These are phyloP conservation scores for Sparus aurata DNA, from an alignment of 2,797 vertebrate genomes.

Conservation along the genomic window DNA sequence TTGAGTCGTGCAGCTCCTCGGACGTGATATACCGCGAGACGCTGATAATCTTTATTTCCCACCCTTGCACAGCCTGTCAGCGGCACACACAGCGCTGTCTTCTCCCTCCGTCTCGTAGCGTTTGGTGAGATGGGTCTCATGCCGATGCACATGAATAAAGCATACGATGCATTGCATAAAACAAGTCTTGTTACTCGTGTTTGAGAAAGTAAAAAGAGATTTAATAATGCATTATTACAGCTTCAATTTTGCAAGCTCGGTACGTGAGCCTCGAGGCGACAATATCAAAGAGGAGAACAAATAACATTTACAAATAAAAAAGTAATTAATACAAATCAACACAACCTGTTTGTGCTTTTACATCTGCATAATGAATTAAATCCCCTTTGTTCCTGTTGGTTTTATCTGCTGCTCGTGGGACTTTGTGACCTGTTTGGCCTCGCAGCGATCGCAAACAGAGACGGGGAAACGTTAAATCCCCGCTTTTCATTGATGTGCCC, in stretches of 20 bases:
- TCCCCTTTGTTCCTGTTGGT: conserved; percentile 4
- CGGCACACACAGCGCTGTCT: background rate
- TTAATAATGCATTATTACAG: background rate
- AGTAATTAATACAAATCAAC: background rate
- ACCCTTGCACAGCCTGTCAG: background rate
- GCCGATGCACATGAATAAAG: background rate
- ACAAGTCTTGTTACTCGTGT: background rate
- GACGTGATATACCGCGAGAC: background rate
- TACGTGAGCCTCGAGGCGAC: background rate
- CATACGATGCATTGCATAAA: background rate
- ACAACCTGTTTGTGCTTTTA: background rate
- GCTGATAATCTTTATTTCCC: conserved; percentile 12
- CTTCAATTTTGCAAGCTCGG: background rate
- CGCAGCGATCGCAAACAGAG: conserved; percentile 9
- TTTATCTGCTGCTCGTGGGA: background rate
- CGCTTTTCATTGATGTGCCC: conserved; percentile 1
- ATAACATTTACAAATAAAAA: background rate
- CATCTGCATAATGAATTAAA: background rate
- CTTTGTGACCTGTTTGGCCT: conserved; percentile 3
- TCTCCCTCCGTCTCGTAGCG: background rate
- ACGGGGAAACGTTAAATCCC: background rate
- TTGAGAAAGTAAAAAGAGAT: background rate
- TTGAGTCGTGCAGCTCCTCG: conserved; percentile 1
- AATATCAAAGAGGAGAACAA: background rate
- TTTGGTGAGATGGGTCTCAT: conserved; percentile 7